Base-by-base conservation (phyloP, 2,888 invertebrate genomes). In the Elysia crispata region DNA sequence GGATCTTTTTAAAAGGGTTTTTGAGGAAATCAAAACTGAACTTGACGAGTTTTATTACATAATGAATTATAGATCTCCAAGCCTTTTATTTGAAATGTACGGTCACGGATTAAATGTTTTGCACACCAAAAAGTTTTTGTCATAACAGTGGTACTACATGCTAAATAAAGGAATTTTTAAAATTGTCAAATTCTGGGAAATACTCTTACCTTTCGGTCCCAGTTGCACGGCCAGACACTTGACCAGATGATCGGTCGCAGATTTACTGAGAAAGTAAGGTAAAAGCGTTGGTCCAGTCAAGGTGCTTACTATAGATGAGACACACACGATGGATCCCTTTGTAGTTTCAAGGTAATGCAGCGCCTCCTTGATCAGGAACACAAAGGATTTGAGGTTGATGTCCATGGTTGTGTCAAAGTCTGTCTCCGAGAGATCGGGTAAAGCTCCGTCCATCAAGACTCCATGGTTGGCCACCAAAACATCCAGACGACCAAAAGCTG, bases 301-400 rank as follows among this genome's bases (percentile, higher is more conserved):
- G 23, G 60, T 60, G 15, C n/a, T n/a, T 18, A 60, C 3, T 20
- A 60, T 60, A 60, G 60, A 60, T 18, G 98, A 98, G 0, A 99
- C 96, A 91, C 98, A 99, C 0, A 99, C 97, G 66, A 92, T 89
- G 77, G 76, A 87, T 20, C 91, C 91, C 80, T 90, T 87, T 1
- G 91, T 91, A 79, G 90, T 94, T 1, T 96, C 93, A 31, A 98
- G 93, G 92, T 97, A 95, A 0, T 98, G 98, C 0, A 96, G 6
- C 60, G 60, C 20, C 3, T 23, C 60, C 23, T 60, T 20, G 23
- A 60, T 60, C 23, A 60, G 60, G 15, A 60, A 60, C n/a, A 23
- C 20, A 23, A 23, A 60, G 6, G 60, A 60, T 15, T 60, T 60
- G 15, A 60, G 60, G 15, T 60, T 60, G 60, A 18, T 60, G 60